Base-by-base conservation (phyloP, 2,113 vertebrate genomes). In the Todiramphus saurophagus region DNA sequence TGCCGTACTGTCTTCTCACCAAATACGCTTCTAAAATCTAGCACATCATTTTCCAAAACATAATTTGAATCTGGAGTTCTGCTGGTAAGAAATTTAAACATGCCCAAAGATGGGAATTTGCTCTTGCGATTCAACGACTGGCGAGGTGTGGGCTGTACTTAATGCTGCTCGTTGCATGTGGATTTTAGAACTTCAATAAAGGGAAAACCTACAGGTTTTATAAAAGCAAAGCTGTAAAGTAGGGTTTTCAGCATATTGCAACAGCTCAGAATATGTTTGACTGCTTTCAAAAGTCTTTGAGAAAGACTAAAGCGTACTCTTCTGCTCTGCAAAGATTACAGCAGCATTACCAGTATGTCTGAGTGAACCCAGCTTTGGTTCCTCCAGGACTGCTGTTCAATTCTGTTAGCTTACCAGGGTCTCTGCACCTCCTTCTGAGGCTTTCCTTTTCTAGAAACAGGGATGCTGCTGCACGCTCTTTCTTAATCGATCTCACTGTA, bases 91-190 rank as follows among this genome's bases (percentile, higher is more conserved):
- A 67, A 53, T 28, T 39, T 39, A 5, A 90, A 86, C 33, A 11
- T 39, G 24, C 25, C 92, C 28, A 39, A 67, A 83, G n/a, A 64
- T 74, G 64, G 59, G 73, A 81, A 24, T 86, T 88, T 74, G 41
- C n/a, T 27, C 21, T 70, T 70, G 68, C 23, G n/a, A 11, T 63
- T 76, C 66, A 44, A 3, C 1, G 4, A 9, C 30, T 0, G 1
- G 7, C 30, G 46, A 75, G 9, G 2, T 43, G 5, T 56, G 76
- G 41, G 35, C 39, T 53, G 35, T 23, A n/a, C 30, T 21, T 55
- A 43, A 18, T 7, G 35, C 66, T 74, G 12, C 55, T 75, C 9
- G 1, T 48, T 1, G 0, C 43, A n/a, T 2, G 2, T 67, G 21
- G 30, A 16, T 77, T 89, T 58, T 63, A 37, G 20, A 77, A 31